Evolutionary conservation across 2,797 vertebrate species (phyloP).

Genomic region (Characodon lateralis): DNA sequence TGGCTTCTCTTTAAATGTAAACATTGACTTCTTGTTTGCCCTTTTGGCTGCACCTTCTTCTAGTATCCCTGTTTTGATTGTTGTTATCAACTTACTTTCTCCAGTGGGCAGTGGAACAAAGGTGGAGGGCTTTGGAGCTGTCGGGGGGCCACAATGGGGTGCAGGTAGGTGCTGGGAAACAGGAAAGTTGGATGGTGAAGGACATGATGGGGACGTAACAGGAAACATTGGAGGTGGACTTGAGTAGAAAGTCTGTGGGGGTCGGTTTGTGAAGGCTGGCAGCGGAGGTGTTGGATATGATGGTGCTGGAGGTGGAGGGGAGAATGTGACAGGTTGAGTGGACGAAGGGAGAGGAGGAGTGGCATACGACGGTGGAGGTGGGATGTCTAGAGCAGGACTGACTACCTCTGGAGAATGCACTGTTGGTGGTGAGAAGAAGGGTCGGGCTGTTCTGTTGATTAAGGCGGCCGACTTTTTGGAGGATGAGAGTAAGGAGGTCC

Average conservation of each 20-base stretch:
- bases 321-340: slow-evolving; percentile 58
- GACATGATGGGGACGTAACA: slow-evolving; percentile 44
- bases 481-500: slow-evolving; percentile 48
- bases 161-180: slow-evolving; percentile 78
- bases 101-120: slow-evolving; percentile 67
- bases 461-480: slow-evolving; percentile 80
- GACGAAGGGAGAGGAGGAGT: slow-evolving; percentile 75
- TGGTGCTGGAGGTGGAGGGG: slow-evolving; percentile 79
- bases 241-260: slow-evolving; percentile 57
- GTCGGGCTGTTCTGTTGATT: slow-evolving; percentile 91
- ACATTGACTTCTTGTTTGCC: slow-evolving; percentile 89
- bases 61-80: slow-evolving; percentile 88
- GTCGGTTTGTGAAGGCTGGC: slow-evolving; percentile 73
- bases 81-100: slow-evolving; percentile 57
- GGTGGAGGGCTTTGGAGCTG: slow-evolving; percentile 74
- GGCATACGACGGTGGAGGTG: slow-evolving; percentile 84
- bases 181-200: slow-evolving; percentile 47
- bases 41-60: slow-evolving; percentile 85
- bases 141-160: slow-evolving; percentile 77
- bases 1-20: slow-evolving; percentile 96
- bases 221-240: slow-evolving; percentile 65
- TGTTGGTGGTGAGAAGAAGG: slow-evolving; percentile 85
- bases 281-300: slow-evolving; percentile 80
- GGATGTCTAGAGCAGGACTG: slow-evolving; percentile 72
- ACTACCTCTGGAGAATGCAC: slow-evolving; percentile 58